These are phyloP conservation scores for Heliopora coerulea DNA, from an alignment of 92 coral and sea anemone genomes.

Conservation along the genomic window DNA sequence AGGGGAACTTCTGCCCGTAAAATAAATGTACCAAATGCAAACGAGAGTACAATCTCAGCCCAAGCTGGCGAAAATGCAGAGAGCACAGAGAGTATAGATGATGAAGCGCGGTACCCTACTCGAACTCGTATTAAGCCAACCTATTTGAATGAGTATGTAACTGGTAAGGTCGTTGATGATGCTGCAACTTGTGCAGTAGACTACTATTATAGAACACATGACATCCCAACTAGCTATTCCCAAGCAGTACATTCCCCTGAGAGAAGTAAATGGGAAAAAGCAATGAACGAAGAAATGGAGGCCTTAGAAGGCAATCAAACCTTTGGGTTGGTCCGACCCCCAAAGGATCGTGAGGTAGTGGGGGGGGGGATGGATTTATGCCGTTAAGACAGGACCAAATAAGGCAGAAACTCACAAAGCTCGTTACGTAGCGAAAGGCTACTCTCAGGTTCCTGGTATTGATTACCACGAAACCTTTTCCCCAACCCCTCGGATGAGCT, in stretches of 20 bases:
- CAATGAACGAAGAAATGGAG: conserved; percentile 24
- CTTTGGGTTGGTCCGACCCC: conserved; percentile 24
- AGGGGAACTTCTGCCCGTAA: no score
- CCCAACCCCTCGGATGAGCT: conserved; percentile 50
- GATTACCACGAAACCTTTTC: conserved; percentile 56
- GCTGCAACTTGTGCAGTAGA: no score
- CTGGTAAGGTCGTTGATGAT: conserved; percentile 9
- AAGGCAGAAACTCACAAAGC: conserved; percentile 45
- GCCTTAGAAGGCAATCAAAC: conserved; percentile 8
- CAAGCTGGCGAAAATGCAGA: background rate
- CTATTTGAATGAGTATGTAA: conserved; percentile 6
- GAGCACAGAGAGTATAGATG: background rate
- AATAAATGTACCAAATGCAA: no score
- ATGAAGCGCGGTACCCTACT: conserved; percentile 7
- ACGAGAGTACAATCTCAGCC: no score
- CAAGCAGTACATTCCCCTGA: conserved; percentile 20
- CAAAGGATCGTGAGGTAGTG: no score
- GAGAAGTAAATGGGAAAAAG: conserved; percentile 14
- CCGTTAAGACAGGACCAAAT: conserved; percentile 46
- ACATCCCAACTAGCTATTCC: conserved; percentile 22
- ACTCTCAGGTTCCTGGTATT: no score
- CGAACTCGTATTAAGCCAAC: no score
- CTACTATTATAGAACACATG: conserved; percentile 9
- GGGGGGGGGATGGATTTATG: conserved; percentile 54
- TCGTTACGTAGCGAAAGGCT: no score